phyloP scores from a whole-genome alignment of 2,888 invertebrate genomes.

The Eupithecia vulgata region DNA sequence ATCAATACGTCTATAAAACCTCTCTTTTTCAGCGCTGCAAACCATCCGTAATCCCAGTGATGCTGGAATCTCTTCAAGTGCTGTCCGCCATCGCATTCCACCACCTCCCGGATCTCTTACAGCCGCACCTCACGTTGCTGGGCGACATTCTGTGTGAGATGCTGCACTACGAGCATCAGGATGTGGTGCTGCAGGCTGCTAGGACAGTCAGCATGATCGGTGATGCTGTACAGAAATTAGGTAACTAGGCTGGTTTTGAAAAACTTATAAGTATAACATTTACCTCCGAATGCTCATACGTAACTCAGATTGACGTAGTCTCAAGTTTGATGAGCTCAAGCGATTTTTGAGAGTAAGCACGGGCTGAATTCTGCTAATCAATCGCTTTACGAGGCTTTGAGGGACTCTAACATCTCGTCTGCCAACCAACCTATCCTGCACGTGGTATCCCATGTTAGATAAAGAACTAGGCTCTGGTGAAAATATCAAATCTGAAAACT shows the following conservation, averaged over 20 bases:
- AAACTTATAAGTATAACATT: background rate
- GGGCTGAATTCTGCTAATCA: too few species aligned
- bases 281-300: too few species aligned
- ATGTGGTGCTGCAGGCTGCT: slow-evolving; percentile 89
- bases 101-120: slow-evolving; percentile 83
- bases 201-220: slow-evolving; percentile 88
- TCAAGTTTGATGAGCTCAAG: too few species aligned
- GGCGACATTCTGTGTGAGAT: slow-evolving; percentile 84
- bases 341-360: too few species aligned
- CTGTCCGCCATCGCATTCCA: slow-evolving; percentile 85
- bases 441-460: too few species aligned
- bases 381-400: too few species aligned
- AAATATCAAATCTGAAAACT: background rate
- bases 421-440: too few species aligned
- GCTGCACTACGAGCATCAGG: slow-evolving; percentile 85
- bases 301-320: too few species aligned
- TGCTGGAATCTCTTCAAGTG: slow-evolving; percentile 91
- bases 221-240: slow-evolving; percentile 84
- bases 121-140: slow-evolving; percentile 84
- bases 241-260: slow-evolving; percentile 51
- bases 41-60: slow-evolving; percentile 85
- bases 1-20: background rate
- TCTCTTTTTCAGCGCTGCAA: slow-evolving; percentile 65
- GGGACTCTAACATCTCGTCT: too few species aligned
- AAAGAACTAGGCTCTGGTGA: too few species aligned